Evolutionary conservation across 2,797 vertebrate genomes (phyloP).

Genomic region (Hypotaenidia okinawae): DNA sequence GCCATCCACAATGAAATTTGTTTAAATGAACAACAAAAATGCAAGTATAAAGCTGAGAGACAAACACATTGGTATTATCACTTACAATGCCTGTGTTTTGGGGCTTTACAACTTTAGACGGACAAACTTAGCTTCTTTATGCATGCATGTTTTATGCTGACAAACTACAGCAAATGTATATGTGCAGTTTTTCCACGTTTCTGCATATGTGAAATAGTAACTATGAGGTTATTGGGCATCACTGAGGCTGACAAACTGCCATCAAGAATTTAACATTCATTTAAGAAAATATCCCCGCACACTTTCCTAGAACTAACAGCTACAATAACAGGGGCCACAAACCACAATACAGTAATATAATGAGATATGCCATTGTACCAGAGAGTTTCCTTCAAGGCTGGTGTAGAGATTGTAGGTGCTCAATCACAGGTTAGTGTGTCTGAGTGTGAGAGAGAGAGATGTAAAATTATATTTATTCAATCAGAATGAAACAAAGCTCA

Average conservation of each 20-base stretch:
- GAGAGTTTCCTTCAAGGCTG: background rate
- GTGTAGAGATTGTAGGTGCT: background rate
- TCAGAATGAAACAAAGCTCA: background rate
- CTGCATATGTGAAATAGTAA: background rate
- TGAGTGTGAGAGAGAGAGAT: background rate
- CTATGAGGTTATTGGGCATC: background rate
- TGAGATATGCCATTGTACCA: background rate
- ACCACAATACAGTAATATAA: background rate
- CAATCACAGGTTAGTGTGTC: background rate
- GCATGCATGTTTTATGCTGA: background rate
- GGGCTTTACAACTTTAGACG: background rate
- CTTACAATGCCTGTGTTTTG: background rate
- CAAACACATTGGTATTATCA: background rate
- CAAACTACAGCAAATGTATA: background rate
- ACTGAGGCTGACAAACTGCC: background rate
- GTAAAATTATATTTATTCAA: background rate
- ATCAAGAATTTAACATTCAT: background rate
- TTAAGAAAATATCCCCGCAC: accelerated
- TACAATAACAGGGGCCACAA: background rate
- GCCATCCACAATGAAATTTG: background rate
- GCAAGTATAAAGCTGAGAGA: background rate
- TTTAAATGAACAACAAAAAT: background rate
- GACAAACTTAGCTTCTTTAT: background rate
- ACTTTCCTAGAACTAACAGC: background rate
- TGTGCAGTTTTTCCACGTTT: background rate